Base-by-base conservation (phyloP, 2,797 vertebrate species). In the Tiaroga cobitis region DNA sequence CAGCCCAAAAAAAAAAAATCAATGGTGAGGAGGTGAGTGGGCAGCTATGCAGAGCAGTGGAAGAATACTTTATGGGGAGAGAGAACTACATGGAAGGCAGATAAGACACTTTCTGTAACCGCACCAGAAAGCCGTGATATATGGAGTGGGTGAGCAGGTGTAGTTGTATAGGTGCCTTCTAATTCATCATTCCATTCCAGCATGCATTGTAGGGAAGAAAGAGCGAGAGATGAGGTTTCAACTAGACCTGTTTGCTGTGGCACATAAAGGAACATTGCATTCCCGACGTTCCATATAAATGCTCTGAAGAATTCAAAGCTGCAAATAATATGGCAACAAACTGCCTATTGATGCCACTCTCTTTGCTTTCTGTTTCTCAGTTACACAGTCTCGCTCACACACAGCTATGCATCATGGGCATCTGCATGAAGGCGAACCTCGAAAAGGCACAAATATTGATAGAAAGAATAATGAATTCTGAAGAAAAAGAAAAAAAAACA, bases 161-260 rank as follows among this genome's bases (percentile, higher is more conserved):
- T 69, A 88, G 81, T 65, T 86, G 54, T 61, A 46, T 74, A 80
- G 74, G 69, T 80, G 85, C 76, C 68, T 26, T 73, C 83, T 86
- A 84, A 86, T 87, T 83, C 85, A 87, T 85, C 80, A 81, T 88
- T 88, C 80, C 51, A 86, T 85, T 73, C 65, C 84, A 74, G 68
- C 41, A 80, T 32, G 49, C 63, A 32, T 84, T 77, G 49, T 18
- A 41, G 46, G 21, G 34, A 70, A 85, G 51, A 79, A 18, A 79
- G 67, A 85, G 76, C 68, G 21, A 80, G 54, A 79, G 67, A 85
- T 63, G 39, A 32, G 26, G 54, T 78, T 80, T 85, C 11, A n/a
- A 39, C 83, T 43, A 72, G 83, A 43, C 19, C 18, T 19, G 19
- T 51, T 67, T 61, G 65, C 72, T 39, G 8, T 3, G 3, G 51